Conservation (phyloP, 2,797 vertebrate species). For the Sternotherus odoratus region DNA sequence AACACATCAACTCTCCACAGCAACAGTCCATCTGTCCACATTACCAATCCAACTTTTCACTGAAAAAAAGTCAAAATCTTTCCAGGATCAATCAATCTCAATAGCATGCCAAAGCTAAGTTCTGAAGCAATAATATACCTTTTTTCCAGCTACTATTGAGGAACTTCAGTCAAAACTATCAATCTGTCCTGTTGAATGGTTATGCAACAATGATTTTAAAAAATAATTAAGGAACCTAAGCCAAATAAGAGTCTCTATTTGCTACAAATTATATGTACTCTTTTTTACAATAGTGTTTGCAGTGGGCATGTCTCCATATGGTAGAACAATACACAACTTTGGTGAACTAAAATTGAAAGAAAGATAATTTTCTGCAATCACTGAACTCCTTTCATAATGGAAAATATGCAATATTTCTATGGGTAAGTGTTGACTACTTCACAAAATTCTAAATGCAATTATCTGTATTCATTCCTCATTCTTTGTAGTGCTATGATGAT, state of each 20-base stretch:
- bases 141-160: not conserved
- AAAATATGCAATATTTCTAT: slow-evolving; percentile 56
- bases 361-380: slow-evolving; percentile 63
- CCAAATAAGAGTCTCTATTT: slow-evolving; percentile 14
- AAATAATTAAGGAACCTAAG: not conserved
- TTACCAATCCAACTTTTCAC: slow-evolving; percentile 62
- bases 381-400: slow-evolving; percentile 42
- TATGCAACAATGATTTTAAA: not conserved
- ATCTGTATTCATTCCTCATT: slow-evolving; percentile 54
- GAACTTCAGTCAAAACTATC: not conserved
- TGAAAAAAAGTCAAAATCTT: slow-evolving; percentile 66
- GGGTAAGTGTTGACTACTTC: slow-evolving; percentile 30
- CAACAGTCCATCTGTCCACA: slow-evolving; percentile 56
- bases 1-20: slow-evolving; percentile 58
- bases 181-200: not conserved
- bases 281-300: slow-evolving; percentile 9
- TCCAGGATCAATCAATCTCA: slow-evolving; percentile 54
- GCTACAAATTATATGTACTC: slow-evolving; percentile 10
- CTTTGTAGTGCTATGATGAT: slow-evolving; percentile 39
- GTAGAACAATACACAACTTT: slow-evolving; percentile 45
- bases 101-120: not conserved
- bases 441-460: slow-evolving; percentile 61
- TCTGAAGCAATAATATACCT: not conserved
- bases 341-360: slow-evolving; percentile 50
- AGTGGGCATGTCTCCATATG: slow-evolving; percentile 36